Evolutionary conservation across 2,797 vertebrate species (phyloP).

Genomic region (Eleutherodactylus coqui): DNA sequence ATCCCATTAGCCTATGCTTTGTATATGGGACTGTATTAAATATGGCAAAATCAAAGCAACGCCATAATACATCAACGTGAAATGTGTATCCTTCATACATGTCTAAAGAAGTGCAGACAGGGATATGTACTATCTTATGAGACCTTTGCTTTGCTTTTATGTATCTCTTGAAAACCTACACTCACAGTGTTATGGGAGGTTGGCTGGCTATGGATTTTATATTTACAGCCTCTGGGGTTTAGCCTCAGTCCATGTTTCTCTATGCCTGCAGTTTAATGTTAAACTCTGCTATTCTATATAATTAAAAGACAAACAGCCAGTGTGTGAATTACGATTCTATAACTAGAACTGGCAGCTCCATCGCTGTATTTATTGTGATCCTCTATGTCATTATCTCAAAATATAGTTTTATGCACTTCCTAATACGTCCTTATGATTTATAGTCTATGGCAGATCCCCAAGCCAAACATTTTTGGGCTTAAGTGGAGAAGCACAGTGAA

Average conservation of each 20-base stretch:
- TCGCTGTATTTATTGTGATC: conserved; percentile 76
- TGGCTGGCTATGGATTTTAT: conserved; percentile 19
- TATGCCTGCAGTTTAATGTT: conserved; percentile 55
- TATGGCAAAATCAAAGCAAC: conserved; percentile 40
- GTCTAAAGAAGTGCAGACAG: conserved; percentile 27
- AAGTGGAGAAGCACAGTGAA: conserved; percentile 52
- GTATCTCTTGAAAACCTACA: conserved; percentile 20
- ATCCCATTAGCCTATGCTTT: conserved; percentile 46
- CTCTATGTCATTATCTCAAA: conserved; percentile 74
- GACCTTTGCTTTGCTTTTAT: conserved; percentile 13
- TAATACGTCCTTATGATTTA: conserved; percentile 78
- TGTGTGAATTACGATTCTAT: conserved; percentile 67
- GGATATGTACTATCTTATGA: conserved; percentile 6
- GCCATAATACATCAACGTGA: conserved; percentile 11
- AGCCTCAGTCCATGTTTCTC: conserved; percentile 42
- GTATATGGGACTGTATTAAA: conserved; percentile 39
- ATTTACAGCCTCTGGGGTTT: conserved; percentile 57
- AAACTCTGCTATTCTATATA: conserved; percentile 65
- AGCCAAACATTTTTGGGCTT: conserved; percentile 73
- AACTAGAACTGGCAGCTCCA: conserved; percentile 68
- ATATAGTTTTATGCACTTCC: conserved; percentile 77
- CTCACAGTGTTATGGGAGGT: conserved; percentile 8
- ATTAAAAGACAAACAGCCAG: conserved; percentile 67
- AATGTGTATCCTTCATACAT: conserved; percentile 7
- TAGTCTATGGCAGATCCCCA: conserved; percentile 75